A percentile compares a stretch with the other conserved stretches of the same genome.
Evolutionary conservation across 1,140 invertebrate genomes (phyloP).

Genomic region (Ptiloglossa arizonensis): DNA sequence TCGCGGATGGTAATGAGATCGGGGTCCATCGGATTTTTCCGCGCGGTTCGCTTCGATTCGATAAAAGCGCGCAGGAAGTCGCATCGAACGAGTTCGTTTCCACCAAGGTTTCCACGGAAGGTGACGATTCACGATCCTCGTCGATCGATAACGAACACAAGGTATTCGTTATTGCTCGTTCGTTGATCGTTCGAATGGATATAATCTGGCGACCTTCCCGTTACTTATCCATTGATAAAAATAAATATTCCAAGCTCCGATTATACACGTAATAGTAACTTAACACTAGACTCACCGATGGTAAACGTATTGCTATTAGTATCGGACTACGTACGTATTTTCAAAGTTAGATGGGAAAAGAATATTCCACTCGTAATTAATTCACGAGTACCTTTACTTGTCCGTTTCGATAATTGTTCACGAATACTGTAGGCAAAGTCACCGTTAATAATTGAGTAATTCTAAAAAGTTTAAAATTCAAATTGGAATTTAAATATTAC

Average conservation of each 20-base stretch:
- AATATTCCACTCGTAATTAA: too few relatives aligned
- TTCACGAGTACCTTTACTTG: too few relatives aligned
- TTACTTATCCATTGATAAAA: constrained; percentile 15
- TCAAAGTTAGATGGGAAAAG: too few relatives aligned
- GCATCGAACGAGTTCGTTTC: constrained; percentile 7
- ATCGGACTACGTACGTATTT: too few relatives aligned
- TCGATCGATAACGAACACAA: constrained; percentile 44
- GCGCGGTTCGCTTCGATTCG: constrained; percentile 29
- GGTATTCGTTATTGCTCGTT: constrained; percentile 13
- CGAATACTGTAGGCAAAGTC: too few relatives aligned
- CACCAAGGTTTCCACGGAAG: constrained; percentile 8
- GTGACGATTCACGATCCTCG: neutral
- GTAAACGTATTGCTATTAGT: too few relatives aligned
- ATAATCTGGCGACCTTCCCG: constrained; percentile 1
- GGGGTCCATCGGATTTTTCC: constrained; percentile 25
- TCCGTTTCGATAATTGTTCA: too few relatives aligned
- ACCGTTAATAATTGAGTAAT: too few relatives aligned
- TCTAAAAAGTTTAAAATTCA: too few relatives aligned
- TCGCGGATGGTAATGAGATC: constrained; percentile 38
- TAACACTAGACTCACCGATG: too few relatives aligned
- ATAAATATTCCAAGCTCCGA: constrained; percentile 49
- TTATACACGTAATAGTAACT: too few relatives aligned
- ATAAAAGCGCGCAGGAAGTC: constrained; percentile 22
- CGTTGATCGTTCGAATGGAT: constrained; percentile 25
- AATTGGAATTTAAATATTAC: too few relatives aligned